Conservation (phyloP, 1,140 invertebrate species). For the Drosophila pseudoananassae region DNA sequence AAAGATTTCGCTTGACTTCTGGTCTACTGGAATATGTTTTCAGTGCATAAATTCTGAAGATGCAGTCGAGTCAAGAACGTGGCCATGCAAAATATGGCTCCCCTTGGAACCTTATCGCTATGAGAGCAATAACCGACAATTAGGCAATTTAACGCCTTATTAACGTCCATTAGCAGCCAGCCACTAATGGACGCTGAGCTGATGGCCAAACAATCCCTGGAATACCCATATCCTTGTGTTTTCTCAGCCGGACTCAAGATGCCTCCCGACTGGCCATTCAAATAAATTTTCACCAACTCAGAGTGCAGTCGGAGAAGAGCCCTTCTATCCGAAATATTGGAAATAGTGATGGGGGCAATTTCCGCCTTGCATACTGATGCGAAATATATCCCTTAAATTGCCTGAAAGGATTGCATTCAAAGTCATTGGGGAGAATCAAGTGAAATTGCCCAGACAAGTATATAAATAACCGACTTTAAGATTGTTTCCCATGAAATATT, state of each 20-base stretch:
- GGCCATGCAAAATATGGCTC: conserved; percentile 41
- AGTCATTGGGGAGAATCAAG: not conserved
- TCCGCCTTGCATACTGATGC: not conserved
- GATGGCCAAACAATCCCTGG: not conserved
- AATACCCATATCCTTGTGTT: conserved; percentile 1
- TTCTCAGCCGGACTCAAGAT: conserved; percentile 10
- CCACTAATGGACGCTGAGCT: conserved; percentile 30
- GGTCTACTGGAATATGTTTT: not conserved
- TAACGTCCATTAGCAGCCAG: conserved; percentile 59
- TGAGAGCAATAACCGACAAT: conserved; percentile 66
- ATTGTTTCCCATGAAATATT: not conserved
- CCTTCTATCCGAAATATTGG: not conserved
- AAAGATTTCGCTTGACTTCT: too few relatives aligned
- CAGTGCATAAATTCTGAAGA: conserved; percentile 16
- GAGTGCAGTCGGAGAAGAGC: conserved; percentile 15
- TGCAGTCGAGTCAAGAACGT: conserved; percentile 7
- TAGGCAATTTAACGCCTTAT: conserved; percentile 77
- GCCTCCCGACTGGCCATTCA: conserved; percentile 27
- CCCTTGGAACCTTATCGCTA: conserved; percentile 13
- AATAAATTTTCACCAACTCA: conserved; percentile 32
- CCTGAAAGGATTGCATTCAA: conserved; percentile 7
- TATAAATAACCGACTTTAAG: not conserved
- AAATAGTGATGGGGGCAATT: not conserved
- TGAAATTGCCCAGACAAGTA: not conserved
- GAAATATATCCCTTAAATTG: conserved; percentile 15